These are phyloP conservation scores for Agapornis roseicollis DNA, from an alignment of 2,113 vertebrate genomes.

Conservation along the genomic window DNA sequence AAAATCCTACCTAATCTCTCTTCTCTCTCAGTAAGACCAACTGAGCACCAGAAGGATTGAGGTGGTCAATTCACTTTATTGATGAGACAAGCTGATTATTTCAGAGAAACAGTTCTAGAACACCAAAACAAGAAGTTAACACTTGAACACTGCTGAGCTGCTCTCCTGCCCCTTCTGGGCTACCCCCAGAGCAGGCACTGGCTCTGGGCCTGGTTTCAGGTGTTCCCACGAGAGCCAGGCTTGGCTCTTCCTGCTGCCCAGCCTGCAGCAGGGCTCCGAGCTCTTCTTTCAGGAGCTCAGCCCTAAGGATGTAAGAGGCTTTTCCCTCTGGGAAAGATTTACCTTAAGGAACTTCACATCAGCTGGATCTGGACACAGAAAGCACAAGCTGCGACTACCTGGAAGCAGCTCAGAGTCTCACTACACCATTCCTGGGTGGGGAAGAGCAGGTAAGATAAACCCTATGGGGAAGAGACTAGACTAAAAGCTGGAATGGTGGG, in stretches of 20 bases:
- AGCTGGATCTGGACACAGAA: not conserved
- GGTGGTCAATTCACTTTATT: not conserved
- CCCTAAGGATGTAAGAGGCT: fast-evolving
- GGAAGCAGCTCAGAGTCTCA: not conserved
- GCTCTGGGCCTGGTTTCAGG: not conserved
- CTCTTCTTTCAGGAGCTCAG: not conserved
- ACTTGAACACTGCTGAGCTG: not conserved
- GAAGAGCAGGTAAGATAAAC: not conserved
- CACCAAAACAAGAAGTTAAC: not conserved
- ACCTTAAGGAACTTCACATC: not conserved
- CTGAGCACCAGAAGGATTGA: not conserved
- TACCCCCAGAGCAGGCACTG: not conserved
- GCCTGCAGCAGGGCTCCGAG: not conserved
- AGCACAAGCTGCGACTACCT: fast-evolving
- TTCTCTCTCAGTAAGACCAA: not conserved
- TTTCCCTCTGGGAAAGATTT: not conserved
- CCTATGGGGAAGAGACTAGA: fast-evolving
- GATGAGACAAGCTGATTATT: not conserved
- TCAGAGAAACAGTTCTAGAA: not conserved
- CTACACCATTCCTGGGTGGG: not conserved
- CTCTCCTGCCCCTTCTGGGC: not conserved
- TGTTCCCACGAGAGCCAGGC: not conserved
- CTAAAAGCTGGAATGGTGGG: not conserved
- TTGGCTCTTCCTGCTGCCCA: not conserved
- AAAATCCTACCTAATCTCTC: not conserved